Base-by-base conservation (phyloP, 2,888 invertebrate species). In the Hydraecia micacea region DNA sequence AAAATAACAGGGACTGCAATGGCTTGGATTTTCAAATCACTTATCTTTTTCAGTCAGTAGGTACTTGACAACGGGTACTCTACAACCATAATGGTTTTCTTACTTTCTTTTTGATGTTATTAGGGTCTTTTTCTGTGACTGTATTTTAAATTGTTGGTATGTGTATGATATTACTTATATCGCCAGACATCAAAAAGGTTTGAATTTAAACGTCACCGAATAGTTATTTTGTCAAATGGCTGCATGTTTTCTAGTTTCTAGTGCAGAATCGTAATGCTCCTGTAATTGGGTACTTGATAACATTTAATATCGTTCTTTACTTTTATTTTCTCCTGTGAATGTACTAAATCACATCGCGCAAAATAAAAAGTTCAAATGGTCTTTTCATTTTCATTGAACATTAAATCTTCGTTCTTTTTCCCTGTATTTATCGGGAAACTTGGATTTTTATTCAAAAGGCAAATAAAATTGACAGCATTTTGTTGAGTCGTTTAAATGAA, bases 301-400 rank as follows among this genome's bases (percentile, higher is more conserved):
- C 25, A 7, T 42, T 63, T 32, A 36, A 73, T 60, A 70, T 69
- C 28, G 5, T 9, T 18, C 3, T 70, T 52, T 18, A 36, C 46
- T 46, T 80, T 67, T 70, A 46, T 74, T 55, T 46, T 42, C 46
- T 28, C 11, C 32, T 32, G 13, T 28, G n/a, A 80, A 36, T 25
- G 52, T n/a, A 49, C 32, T 60, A 32, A 81, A 69, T 46, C 32
- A 18, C n/a, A 70, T 28, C 32, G 52, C 5, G 11, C 42, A n/a
- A 80, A 66, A 67, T 62, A 67, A 82, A 81, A 63, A 49, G 15
- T 36, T 72, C 3, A 62, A 55, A 55, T n/a, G 11, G 21, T 6
- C 21, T 69, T 65, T 52, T 66, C 4, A 39, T 66, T 66, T 81
- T 81, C 25, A 70, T 80, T 75, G 42, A 46, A 60, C 81, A 52